Conservation (phyloP, 1,140 invertebrate species). For the Aphaenogaster floridana region DNA sequence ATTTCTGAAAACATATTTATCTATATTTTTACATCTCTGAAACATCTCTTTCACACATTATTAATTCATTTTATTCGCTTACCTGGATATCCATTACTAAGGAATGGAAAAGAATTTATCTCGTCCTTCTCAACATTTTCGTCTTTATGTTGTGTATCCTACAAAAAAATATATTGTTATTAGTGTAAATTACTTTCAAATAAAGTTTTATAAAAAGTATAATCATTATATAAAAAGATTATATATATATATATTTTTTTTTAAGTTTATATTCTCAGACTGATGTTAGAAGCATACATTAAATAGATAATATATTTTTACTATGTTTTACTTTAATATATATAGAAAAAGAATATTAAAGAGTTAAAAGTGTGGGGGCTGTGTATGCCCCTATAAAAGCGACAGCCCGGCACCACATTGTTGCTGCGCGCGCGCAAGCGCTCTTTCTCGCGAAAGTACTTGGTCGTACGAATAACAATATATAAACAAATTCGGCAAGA, state of each 20-base stretch:
- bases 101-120: constrained; percentile 51
- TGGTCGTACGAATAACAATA: too few relatives aligned
- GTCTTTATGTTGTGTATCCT: constrained; percentile 53
- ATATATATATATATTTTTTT: background rate
- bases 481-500: too few relatives aligned
- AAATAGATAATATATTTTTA: background rate
- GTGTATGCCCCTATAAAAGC: too few relatives aligned
- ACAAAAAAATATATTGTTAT: background rate
- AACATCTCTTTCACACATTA: background rate
- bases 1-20: constrained; percentile 56
- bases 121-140: constrained; percentile 47
- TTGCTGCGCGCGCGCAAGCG: too few relatives aligned
- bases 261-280: background rate
- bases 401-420: too few relatives aligned
- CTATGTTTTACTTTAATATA: background rate
- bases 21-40: constrained; percentile 25
- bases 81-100: constrained; percentile 75
- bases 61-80: constrained; percentile 42
- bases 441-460: too few relatives aligned
- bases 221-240: background rate
- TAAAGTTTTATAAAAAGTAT: background rate
- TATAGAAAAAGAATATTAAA: background rate
- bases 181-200: constrained; percentile 21
- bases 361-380: background rate
- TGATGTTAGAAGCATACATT: background rate